A percentile compares a stretch with the other conserved stretches of the same genome.
Conservation (phyloP, 2,797 vertebrate species). For the Epinephelus awoara region DNA sequence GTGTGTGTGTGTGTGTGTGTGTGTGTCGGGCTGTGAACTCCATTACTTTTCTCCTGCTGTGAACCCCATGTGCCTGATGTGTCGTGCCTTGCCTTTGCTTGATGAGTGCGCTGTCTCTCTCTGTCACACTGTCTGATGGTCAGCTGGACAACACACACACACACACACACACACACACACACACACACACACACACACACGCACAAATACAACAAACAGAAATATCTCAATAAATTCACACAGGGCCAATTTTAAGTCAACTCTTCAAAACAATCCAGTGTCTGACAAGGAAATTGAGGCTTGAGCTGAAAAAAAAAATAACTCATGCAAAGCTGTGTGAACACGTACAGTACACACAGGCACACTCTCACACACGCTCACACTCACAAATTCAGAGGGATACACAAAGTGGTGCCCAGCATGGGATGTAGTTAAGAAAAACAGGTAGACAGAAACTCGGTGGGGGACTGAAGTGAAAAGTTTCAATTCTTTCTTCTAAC, state of each 20-base stretch:
- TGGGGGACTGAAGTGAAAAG: not conserved
- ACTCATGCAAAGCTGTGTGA: not conserved
- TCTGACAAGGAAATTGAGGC: constrained; percentile 14
- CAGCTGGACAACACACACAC: constrained; percentile 8
- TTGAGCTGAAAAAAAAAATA: not conserved
- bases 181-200: too few species aligned
- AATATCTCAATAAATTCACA: not conserved
- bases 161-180: not conserved
- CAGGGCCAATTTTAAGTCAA: not conserved
- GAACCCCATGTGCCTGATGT: constrained; percentile 30
- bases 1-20: not conserved
- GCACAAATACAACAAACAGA: constrained; percentile 2
- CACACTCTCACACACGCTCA: not conserved
- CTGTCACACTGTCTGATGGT: constrained; percentile 13
- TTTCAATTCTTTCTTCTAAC: constrained; percentile 30
- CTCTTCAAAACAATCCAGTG: not conserved
- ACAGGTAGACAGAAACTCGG: constrained; percentile 29
- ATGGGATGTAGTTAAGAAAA: constrained; percentile 38
- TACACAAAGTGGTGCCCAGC: constrained; percentile 39
- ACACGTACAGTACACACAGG: not conserved
- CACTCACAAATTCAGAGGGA: not conserved
- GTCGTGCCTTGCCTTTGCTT: constrained; percentile 19
- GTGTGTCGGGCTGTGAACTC: constrained; percentile 8
- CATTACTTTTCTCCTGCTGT: constrained; percentile 37
- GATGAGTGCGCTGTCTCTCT: constrained; percentile 4